phyloP scores from a whole-genome alignment of 2,888 invertebrate species.

The Augochlorella aurata region DNA sequence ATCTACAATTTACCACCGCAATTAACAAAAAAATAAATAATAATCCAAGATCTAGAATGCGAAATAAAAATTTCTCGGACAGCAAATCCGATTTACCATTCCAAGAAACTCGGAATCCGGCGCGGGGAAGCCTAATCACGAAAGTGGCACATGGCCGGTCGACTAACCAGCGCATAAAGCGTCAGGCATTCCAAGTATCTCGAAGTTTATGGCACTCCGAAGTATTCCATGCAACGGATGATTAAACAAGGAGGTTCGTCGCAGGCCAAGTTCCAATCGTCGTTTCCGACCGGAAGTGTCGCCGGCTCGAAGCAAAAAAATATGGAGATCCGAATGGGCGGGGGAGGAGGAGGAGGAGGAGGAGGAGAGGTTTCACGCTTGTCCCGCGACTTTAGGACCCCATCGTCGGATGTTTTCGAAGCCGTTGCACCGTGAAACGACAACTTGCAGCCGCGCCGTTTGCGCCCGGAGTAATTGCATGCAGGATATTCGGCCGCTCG shows the following conservation, averaged over 20 bases:
- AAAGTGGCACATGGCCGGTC: neutral
- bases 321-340: neutral
- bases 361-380: neutral
- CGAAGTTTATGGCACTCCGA: neutral
- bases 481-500: slow-evolving; percentile 66
- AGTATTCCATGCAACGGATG: neutral
- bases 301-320: neutral
- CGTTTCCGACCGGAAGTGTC: slow-evolving; percentile 8
- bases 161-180: neutral
- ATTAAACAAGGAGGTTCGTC: neutral
- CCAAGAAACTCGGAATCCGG: neutral
- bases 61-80: too few relatives aligned
- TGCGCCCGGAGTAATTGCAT: slow-evolving; percentile 64
- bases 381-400: slow-evolving; percentile 25
- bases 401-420: slow-evolving; percentile 53
- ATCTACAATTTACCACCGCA: too few relatives aligned
- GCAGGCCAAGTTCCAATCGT: neutral
- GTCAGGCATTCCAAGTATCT: neutral
- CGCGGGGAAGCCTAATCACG: neutral
- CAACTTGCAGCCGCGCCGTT: slow-evolving; percentile 54
- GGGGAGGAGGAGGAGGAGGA: neutral
- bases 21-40: too few relatives aligned
- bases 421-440: slow-evolving; percentile 42
- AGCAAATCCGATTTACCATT: too few relatives aligned
- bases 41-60: too few relatives aligned